Conservation (phyloP, 2,113 vertebrate species). For the Passer domesticus region DNA sequence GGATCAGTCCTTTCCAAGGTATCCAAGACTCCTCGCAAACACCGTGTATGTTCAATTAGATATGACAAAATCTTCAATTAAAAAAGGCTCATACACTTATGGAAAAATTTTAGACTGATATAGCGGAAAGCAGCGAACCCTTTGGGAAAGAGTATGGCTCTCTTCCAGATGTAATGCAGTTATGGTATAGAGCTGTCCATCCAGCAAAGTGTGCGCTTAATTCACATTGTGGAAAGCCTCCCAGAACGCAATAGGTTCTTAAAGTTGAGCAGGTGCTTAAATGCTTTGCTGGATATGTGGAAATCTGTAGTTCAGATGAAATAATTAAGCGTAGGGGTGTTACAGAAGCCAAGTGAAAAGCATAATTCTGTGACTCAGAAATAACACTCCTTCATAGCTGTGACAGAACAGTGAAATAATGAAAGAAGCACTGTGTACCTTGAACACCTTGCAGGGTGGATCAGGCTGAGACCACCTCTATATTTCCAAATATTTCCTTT, state of each 20-base stretch:
- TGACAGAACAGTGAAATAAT: not conserved
- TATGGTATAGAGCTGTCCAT: not conserved
- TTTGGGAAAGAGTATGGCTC: not conserved
- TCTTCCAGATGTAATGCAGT: not conserved
- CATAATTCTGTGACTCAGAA: slow-evolving; percentile 53
- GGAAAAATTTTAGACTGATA: not conserved
- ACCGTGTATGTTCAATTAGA: not conserved
- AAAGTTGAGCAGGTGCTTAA: slow-evolving; percentile 50
- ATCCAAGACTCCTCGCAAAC: not conserved
- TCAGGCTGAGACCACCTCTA: not conserved
- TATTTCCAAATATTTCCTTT: not conserved
- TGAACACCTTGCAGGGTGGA: not conserved
- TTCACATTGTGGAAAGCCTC: slow-evolving; percentile 16
- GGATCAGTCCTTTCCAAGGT: not conserved
- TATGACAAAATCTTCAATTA: not conserved
- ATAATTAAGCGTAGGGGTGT: slow-evolving; percentile 53
- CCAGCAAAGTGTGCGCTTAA: not conserved
- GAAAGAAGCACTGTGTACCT: not conserved
- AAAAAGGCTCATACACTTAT: not conserved
- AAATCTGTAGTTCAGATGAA: slow-evolving; percentile 49
- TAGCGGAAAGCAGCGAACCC: not conserved
- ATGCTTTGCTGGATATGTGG: slow-evolving; percentile 9
- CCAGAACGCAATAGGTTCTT: slow-evolving; percentile 20
- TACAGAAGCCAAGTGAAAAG: slow-evolving; percentile 49
- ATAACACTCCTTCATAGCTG: slow-evolving; percentile 20